These are phyloP conservation scores for Petromus typicus DNA, from an alignment of 2,113 vertebrate species.

Conservation along the genomic window DNA sequence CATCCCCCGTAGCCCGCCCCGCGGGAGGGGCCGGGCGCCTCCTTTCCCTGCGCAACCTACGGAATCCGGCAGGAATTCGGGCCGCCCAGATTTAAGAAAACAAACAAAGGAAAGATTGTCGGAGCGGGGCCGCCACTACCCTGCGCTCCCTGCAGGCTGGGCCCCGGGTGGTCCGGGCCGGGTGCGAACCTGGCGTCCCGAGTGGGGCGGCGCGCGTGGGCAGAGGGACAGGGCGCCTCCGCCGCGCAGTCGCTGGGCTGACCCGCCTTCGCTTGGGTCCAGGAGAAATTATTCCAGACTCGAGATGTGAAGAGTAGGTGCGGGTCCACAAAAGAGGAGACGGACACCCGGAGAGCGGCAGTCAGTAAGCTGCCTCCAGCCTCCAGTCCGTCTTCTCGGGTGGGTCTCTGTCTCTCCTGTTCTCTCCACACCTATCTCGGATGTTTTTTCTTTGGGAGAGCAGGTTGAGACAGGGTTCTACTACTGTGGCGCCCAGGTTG, in stretches of 20 bases:
- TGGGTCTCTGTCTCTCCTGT: no score
- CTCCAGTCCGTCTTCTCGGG: no score
- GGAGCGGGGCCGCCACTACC: slow-evolving; percentile 68
- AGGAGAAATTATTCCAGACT: not conserved
- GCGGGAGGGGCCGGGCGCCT: slow-evolving; percentile 61
- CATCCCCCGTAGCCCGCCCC: slow-evolving; percentile 60
- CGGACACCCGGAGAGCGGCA: slow-evolving; percentile 39
- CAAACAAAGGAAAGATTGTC: slow-evolving; percentile 84
- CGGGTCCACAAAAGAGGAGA: slow-evolving; percentile 22
- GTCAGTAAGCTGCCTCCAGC: no score
- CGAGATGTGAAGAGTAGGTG: slow-evolving; percentile 75
- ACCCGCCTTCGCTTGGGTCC: not conserved
- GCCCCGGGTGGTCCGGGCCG: not conserved
- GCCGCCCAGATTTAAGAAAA: slow-evolving; percentile 82
- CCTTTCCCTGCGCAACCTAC: slow-evolving; percentile 81
- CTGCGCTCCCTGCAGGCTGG: not conserved
- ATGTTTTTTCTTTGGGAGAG: not conserved
- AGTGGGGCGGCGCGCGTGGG: not conserved
- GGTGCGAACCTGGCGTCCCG: not conserved
- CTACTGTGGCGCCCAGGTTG: not conserved
- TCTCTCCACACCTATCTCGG: not conserved
- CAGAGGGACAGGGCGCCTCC: not conserved
- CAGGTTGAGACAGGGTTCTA: not conserved
- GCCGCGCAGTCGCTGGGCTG: not conserved
- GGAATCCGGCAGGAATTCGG: slow-evolving; percentile 84